A percentile compares a stretch with the other conserved stretches of the same genome.
These are phyloP conservation scores for Meteorus colon DNA, from an alignment of 2,888 invertebrate genomes.

Conservation along the genomic window DNA sequence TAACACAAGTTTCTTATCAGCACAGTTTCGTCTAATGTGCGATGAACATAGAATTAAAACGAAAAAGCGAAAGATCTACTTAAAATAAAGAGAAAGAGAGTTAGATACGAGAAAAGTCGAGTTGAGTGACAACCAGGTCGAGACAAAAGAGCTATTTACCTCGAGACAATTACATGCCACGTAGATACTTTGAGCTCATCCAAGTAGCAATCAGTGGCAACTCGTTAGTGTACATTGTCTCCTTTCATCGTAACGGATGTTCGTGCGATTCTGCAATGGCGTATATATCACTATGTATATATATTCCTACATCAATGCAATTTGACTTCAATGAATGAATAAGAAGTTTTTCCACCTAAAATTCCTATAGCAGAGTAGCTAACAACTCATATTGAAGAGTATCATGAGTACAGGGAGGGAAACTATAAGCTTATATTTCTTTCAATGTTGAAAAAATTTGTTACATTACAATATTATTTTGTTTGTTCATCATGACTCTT, in stretches of 20 bases:
- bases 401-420: no score
- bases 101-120: slow-evolving; percentile 11
- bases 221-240: slow-evolving; percentile 44
- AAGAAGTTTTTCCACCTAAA: no score
- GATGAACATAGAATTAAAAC: no score
- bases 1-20: no score
- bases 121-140: slow-evolving; percentile 25
- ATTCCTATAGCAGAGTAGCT: no score
- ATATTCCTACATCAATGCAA: background rate
- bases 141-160: slow-evolving; percentile 42
- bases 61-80: no score
- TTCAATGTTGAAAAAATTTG: no score
- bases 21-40: no score
- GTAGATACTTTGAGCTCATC: slow-evolving; percentile 40
- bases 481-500: no score
- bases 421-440: no score
- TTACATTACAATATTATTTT: no score
- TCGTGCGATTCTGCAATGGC: slow-evolving; percentile 10
- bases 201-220: slow-evolving; percentile 42
- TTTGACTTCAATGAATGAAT: background rate
- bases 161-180: slow-evolving; percentile 40
- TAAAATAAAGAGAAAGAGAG: slow-evolving; percentile 2
- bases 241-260: slow-evolving; percentile 22
- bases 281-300: background rate
- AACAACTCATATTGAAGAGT: no score